A percentile compares a stretch with the other conserved stretches of the same genome.
Evolutionary conservation across 1,140 invertebrate genomes (phyloP).

Genomic region (Drosophila carrolli): DNA sequence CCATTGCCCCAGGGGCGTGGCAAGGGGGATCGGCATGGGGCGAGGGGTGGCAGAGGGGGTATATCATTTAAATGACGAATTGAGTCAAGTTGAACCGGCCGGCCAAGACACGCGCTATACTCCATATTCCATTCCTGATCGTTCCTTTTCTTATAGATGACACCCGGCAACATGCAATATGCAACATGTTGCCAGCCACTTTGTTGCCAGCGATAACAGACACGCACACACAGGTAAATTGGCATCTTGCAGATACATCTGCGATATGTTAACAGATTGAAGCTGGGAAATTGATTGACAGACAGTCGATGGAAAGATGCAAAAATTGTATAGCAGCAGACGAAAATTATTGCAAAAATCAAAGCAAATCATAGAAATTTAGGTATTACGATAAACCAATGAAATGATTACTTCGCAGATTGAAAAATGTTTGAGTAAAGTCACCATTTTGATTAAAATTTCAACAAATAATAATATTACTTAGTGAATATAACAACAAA

Average conservation of each 20-base stretch:
- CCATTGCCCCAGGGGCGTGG: slow-evolving; percentile 44
- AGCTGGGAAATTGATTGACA: slow-evolving; percentile 41
- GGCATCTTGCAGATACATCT: slow-evolving; percentile 10
- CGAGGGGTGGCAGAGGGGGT: neutral
- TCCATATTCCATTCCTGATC: slow-evolving; percentile 22
- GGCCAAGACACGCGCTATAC: slow-evolving; percentile 45
- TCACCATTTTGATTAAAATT: too few species aligned
- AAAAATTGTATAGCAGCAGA: neutral
- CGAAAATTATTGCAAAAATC: too few species aligned
- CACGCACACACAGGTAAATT: slow-evolving; percentile 22
- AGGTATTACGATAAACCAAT: too few species aligned
- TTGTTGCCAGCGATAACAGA: slow-evolving; percentile 46
- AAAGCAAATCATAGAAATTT: too few species aligned
- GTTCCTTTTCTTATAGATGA: slow-evolving; percentile 22
- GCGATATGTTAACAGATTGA: slow-evolving; percentile 44
- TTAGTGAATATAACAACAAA: too few species aligned
- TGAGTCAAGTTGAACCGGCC: slow-evolving; percentile 71
- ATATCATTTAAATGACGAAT: slow-evolving; percentile 79
- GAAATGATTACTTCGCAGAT: too few species aligned
- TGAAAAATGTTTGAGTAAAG: too few species aligned
- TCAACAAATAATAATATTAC: too few species aligned
- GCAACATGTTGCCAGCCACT: slow-evolving; percentile 50
- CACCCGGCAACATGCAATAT: slow-evolving; percentile 28
- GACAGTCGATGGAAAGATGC: slow-evolving; percentile 19
- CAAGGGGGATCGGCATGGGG: slow-evolving; percentile 1